Base-by-base conservation (phyloP, 2,797 vertebrate genomes). In the Nasua narica region DNA sequence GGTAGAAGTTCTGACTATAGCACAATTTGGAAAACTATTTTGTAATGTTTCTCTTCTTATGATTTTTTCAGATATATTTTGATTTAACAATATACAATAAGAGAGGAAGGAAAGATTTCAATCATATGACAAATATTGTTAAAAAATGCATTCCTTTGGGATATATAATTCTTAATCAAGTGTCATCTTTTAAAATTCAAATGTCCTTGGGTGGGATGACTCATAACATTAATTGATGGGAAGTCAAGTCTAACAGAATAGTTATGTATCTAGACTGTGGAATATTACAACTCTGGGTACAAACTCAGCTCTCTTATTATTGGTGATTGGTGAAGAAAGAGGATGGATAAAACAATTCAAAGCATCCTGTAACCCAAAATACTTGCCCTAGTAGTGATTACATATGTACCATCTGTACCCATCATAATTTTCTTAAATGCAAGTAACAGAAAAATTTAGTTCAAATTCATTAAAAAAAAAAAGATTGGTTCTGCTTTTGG, bases 121-220 rank as follows among this genome's bases (percentile, higher is more conserved):
- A 25, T 83, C 60, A 89, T 58, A 54, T 72, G 10, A 70, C n/a
- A 95, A 93, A 84, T 94, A 70, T 2, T 85, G 8, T 79, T 95
- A 60, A 79, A 84, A 78, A 77, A 62, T 62, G 18, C 7, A 79
- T 70, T 40, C 19, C n/a, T 79, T 70, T 87, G 29, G 29, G 35
- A 54, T 60, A 86, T 52, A 1, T 37, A 35, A 85, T 46, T 85
- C 58, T 67, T 67, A 89, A 88, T 15, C 29, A 77, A 72, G 60
- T 79, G 52, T 94, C 29, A 92, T 58, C 46, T 95, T 96, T 67
- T 48, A 62, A 93, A 95, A 87, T 74, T 67, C 43, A 93, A 76
- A 85, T 85, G 52, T 70, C 76, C 54, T 77, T 92, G 32, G 11
- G 21, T 35, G 40, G 52, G 27, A 56, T 58, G 88, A 76, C 69